Percentiles rank a stretch among this genome's conserved stretches.
Evolutionary conservation across 2,888 invertebrate genomes (phyloP).

Genomic region (Hedya salicella): DNA sequence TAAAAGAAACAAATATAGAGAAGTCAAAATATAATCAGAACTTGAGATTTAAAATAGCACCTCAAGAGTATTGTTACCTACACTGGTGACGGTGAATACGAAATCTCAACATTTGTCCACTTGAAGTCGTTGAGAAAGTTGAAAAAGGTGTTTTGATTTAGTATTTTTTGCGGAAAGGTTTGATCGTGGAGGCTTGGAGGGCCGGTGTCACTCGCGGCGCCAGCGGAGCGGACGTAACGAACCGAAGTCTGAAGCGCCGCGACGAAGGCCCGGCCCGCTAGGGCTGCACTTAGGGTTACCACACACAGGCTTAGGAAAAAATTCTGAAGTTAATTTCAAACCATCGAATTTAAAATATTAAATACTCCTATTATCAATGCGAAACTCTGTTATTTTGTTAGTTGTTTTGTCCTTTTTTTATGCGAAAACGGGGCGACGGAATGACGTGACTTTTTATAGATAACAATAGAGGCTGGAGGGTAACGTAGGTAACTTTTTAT

Average conservation of each 20-base stretch:
- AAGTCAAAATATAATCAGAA: background rate
- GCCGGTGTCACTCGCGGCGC: slow-evolving; percentile 75
- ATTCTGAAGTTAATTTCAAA: too few relatives aligned
- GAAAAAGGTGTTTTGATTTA: slow-evolving; percentile 74
- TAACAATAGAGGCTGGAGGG: too few relatives aligned
- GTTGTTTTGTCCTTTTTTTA: too few relatives aligned
- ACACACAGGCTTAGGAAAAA: too few relatives aligned
- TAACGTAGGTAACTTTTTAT: too few relatives aligned
- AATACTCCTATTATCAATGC: too few relatives aligned
- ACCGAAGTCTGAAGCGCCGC: slow-evolving; percentile 60
- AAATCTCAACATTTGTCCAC: slow-evolving; percentile 39
- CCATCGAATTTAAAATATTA: too few relatives aligned
- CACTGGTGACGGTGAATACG: slow-evolving; percentile 33
- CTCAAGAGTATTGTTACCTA: slow-evolving; percentile 20
- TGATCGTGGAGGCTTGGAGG: slow-evolving; percentile 63
- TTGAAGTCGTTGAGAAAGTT: slow-evolving; percentile 60
- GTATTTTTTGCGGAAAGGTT: slow-evolving; percentile 73
- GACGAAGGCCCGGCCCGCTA: slow-evolving; percentile 35
- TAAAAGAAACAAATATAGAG: too few relatives aligned
- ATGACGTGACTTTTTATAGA: too few relatives aligned
- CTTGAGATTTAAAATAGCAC: background rate
- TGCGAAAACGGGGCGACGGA: too few relatives aligned
- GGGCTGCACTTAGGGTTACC: slow-evolving; percentile 50
- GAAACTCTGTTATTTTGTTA: too few relatives aligned
- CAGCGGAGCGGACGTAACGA: slow-evolving; percentile 80